Percentiles rank a stretch among this genome's conserved stretches.
Evolutionary conservation across 2,888 invertebrate genomes (phyloP).

Genomic region (Tanypteryx hageni): DNA sequence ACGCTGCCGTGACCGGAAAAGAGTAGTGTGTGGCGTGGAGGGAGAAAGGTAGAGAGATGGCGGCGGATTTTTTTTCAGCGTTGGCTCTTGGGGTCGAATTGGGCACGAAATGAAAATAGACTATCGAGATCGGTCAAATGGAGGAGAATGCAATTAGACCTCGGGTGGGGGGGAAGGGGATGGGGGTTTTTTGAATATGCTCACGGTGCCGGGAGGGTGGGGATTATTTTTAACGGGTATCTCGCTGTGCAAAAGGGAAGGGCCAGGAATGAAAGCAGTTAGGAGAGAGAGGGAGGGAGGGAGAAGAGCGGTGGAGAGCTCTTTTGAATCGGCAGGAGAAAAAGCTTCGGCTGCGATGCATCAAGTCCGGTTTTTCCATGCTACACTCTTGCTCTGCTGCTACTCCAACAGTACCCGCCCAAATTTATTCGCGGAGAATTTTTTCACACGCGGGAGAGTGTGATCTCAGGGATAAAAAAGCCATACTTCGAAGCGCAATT

Average conservation of each 20-base stretch:
- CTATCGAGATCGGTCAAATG: constrained; percentile 20
- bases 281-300: background rate
- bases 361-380: too few relatives aligned
- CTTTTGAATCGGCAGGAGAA: too few relatives aligned
- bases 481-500: too few relatives aligned
- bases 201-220: background rate
- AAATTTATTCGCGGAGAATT: too few relatives aligned
- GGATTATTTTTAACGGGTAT: constrained; percentile 24
- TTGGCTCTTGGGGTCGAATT: constrained; percentile 19
- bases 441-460: too few relatives aligned
- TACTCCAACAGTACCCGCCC: too few relatives aligned
- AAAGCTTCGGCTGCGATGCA: too few relatives aligned
- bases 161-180: background rate
- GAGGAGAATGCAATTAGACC: constrained; percentile 47
- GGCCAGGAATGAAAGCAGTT: background rate
- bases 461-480: too few relatives aligned
- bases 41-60: background rate
- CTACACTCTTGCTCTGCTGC: too few relatives aligned
- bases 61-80: background rate
- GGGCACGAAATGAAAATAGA: constrained; percentile 56
- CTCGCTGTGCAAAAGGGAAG: background rate
- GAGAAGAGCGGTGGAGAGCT: too few relatives aligned
- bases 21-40: background rate
- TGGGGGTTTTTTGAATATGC: background rate
- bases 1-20: background rate